Base-by-base conservation (phyloP, 1,140 invertebrate genomes). In the Zaprionus lachaisei region DNA sequence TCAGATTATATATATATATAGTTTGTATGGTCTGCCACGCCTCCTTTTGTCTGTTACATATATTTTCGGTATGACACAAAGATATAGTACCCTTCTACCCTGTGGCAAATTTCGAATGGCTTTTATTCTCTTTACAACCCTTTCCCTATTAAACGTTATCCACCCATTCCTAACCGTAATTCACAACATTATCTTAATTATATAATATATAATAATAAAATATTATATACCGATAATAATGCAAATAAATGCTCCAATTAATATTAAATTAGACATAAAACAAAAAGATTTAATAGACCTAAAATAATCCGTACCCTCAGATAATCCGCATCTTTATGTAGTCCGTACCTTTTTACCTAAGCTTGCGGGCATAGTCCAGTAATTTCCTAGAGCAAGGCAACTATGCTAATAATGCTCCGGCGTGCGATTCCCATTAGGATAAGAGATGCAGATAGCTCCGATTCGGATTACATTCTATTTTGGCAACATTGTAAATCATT, bases 401-500 rank as follows among this genome's bases (percentile, higher is more conserved):
- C 47, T 70, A 54, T 17, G 69, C 34, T 64, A 60, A 64, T 66
- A 61, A 56, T 77, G 47, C 47, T 51, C 69, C 56, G 20, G 5
- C 57, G 81, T 38, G 28, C 68, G 79, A 58, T 54, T 85, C 75
- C 62, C 69, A 81, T 77, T 85, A 72, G 62, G 74, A 77, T 77
- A 77, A 77, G 70, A 72, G 70, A 72, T 69, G 60, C 58, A 77
- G 75, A 82, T 82, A 84, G 80, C 77, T 79, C 70, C 55, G 78
- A 82, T 86, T 80, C 62, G 77, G 56, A 89, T 78, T 77, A 79
- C 77, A 80, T 74, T 83, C 84, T 82, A 89, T 89, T 86, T 83
- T 72, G 77, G 80, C 80, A 73, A 66, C 84, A 89, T 80, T 86
- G 81, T 80, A 80, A 86, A 89, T 89, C 84, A 86, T 86, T 86